These are phyloP conservation scores for Rhinogobius similis DNA, from an alignment of 2,113 vertebrate genomes.

Conservation along the genomic window DNA sequence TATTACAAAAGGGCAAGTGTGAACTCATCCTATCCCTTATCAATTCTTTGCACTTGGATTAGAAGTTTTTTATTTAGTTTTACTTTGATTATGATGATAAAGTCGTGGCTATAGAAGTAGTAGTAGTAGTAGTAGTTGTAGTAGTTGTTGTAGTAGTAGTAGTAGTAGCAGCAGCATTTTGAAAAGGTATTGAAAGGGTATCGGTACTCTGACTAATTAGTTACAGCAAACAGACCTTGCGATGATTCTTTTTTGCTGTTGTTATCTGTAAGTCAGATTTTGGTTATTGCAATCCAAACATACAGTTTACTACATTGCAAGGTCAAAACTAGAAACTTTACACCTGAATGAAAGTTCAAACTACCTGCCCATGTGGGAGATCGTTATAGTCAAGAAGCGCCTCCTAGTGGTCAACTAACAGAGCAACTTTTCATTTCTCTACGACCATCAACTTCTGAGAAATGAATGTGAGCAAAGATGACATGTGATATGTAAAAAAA, in stretches of 20 bases:
- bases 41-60: no score
- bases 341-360: background rate
- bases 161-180: background rate
- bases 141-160: no score
- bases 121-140: no score
- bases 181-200: constrained; percentile 22
- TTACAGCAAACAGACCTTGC: background rate
- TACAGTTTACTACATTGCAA: background rate
- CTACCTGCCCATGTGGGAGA: background rate
- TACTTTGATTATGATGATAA: no score
- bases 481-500: no score
- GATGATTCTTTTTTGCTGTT: no score
- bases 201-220: background rate
- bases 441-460: background rate
- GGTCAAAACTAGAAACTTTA: background rate
- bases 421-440: background rate
- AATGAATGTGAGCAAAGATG: no score
- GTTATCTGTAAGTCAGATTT: no score
- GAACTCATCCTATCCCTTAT: no score
- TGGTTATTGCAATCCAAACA: no score
- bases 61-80: no score
- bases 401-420: background rate
- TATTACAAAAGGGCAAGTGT: no score
- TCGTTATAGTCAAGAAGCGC: background rate
- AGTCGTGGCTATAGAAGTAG: background rate